These are phyloP conservation scores for Lagopus leucura DNA, from an alignment of 2,113 vertebrate species.

Conservation along the genomic window DNA sequence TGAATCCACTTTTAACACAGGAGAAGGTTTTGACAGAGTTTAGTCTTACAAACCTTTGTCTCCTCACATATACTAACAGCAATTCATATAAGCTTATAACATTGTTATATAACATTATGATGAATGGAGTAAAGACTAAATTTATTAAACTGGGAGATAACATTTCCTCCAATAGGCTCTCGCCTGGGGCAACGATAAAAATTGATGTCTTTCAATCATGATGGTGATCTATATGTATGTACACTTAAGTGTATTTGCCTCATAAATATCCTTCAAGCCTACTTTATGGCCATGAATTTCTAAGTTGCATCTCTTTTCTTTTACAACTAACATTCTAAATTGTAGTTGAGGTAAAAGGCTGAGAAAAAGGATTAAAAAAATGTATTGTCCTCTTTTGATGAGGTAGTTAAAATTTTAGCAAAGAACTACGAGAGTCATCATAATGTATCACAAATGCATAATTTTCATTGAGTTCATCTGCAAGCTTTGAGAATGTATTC, in stretches of 20 bases:
- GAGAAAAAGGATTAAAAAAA: background rate
- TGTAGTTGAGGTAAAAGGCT: background rate
- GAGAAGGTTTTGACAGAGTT: background rate
- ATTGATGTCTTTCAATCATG: background rate
- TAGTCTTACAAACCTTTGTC: background rate
- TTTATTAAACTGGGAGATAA: constrained; percentile 41
- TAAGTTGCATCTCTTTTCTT: background rate
- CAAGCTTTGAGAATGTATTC: background rate
- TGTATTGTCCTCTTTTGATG: background rate
- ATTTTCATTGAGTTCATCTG: background rate
- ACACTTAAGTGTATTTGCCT: constrained; percentile 4
- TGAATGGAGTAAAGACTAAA: background rate
- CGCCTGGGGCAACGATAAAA: constrained; percentile 25
- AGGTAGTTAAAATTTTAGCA: background rate
- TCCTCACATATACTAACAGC: background rate
- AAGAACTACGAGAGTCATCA: background rate
- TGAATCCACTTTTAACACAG: background rate
- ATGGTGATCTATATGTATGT: background rate
- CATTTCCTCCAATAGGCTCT: background rate
- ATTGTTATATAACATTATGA: background rate
- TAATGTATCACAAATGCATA: background rate
- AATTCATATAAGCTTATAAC: background rate
- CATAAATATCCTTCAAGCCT: background rate
- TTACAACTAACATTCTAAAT: background rate
- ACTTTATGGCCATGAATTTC: constrained; percentile 3